Evolutionary conservation across 2,888 invertebrate species (phyloP).

Genomic region (Napeogenes inachia): DNA sequence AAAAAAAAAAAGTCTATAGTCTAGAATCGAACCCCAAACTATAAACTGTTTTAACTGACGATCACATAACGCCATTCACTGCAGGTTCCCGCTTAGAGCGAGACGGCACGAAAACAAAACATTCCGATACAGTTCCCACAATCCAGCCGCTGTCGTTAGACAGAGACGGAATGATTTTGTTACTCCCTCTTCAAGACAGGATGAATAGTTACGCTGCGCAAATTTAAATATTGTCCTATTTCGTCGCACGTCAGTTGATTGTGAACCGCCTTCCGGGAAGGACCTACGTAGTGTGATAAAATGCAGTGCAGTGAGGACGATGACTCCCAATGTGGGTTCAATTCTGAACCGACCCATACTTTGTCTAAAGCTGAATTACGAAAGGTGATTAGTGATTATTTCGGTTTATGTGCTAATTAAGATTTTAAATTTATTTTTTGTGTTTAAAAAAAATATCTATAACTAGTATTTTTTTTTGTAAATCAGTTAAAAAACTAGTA

Average conservation of each 20-base stretch:
- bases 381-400: slow-evolving; percentile 80
- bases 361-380: slow-evolving; percentile 84
- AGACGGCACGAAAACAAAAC: slow-evolving; percentile 74
- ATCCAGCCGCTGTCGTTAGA: slow-evolving; percentile 37
- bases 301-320: slow-evolving; percentile 82
- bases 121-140: slow-evolving; percentile 75
- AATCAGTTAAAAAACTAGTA: background rate
- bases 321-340: slow-evolving; percentile 70
- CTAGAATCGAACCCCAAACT: slow-evolving; percentile 48
- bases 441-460: background rate
- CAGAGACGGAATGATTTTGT: slow-evolving; percentile 44
- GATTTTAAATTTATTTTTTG: background rate
- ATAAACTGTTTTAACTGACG: slow-evolving; percentile 37
- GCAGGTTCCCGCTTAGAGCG: slow-evolving; percentile 60
- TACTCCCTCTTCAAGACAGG: slow-evolving; percentile 46
- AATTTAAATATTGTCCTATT: slow-evolving; percentile 60
- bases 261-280: slow-evolving; percentile 37
- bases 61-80: slow-evolving; percentile 51
- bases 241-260: slow-evolving; percentile 44
- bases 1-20: slow-evolving; percentile 7
- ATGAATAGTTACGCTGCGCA: slow-evolving; percentile 55
- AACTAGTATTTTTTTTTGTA: background rate
- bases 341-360: slow-evolving; percentile 72
- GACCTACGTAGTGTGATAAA: slow-evolving; percentile 37
- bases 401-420: too few species aligned